These are phyloP conservation scores for Stenotaenia linearis DNA, from an alignment of 2,888 invertebrate genomes.

Conservation along the genomic window DNA sequence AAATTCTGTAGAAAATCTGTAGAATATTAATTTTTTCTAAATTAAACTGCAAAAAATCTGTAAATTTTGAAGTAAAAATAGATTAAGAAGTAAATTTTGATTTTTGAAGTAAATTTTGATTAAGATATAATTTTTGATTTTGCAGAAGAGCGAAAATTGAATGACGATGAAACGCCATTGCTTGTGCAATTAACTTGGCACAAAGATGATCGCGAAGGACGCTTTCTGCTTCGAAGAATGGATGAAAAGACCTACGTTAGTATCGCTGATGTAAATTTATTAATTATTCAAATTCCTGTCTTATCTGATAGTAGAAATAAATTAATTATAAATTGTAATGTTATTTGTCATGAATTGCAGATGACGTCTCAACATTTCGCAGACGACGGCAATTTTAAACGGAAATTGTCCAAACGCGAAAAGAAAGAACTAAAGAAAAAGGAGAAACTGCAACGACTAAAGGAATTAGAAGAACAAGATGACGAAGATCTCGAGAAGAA, in stretches of 20 bases:
- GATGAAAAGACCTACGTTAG: slow-evolving; percentile 64
- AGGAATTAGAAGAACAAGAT: slow-evolving; percentile 40
- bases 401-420: slow-evolving; percentile 93
- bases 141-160: slow-evolving; percentile 81
- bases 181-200: slow-evolving; percentile 99
- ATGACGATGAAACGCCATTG: slow-evolving; percentile 87
- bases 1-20: too few species aligned
- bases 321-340: neutral
- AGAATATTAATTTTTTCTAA: too few species aligned
- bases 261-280: neutral
- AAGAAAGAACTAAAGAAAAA: slow-evolving; percentile 97
- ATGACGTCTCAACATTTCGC: slow-evolving; percentile 50
- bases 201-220: slow-evolving; percentile 94
- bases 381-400: slow-evolving; percentile 78
- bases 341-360: slow-evolving; percentile 33
- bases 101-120: too few species aligned
- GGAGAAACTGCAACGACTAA: slow-evolving; percentile 67
- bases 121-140: too few species aligned
- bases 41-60: too few species aligned
- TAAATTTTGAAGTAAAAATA: too few species aligned
- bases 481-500: slow-evolving; percentile 64
- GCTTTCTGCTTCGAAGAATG: slow-evolving; percentile 86
- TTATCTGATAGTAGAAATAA: neutral
- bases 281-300: neutral
- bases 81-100: too few species aligned